Evolutionary conservation across 1,140 invertebrate species (phyloP).

Genomic region (Lerema accius): DNA sequence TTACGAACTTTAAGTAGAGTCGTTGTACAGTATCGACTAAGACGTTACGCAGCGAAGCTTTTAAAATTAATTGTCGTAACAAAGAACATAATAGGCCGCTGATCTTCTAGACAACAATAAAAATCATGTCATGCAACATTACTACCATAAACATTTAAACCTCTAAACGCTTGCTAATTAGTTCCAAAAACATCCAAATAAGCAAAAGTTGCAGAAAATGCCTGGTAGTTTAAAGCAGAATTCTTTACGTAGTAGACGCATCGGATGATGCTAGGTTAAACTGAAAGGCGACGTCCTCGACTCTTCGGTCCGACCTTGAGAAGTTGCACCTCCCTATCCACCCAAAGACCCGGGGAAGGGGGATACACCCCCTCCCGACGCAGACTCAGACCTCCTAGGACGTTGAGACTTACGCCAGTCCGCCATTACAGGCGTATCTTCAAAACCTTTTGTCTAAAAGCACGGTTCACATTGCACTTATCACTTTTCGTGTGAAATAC

Average conservation of each 20-base stretch:
- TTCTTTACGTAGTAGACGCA: constrained; percentile 6
- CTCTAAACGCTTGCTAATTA: too few relatives aligned
- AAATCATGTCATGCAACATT: too few relatives aligned
- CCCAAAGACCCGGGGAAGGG: not conserved
- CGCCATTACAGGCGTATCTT: constrained; percentile 20
- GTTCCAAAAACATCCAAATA: too few relatives aligned
- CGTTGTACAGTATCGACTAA: too few relatives aligned
- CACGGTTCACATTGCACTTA: constrained; percentile 27
- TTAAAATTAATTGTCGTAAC: too few relatives aligned
- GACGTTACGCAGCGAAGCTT: too few relatives aligned
- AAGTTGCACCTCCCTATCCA: constrained; percentile 48
- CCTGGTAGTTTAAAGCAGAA: too few relatives aligned
- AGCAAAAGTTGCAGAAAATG: too few relatives aligned
- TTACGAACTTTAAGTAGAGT: too few relatives aligned
- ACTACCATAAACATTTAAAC: too few relatives aligned
- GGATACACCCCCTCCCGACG: constrained; percentile 6
- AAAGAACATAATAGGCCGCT: too few relatives aligned
- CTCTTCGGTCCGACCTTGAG: constrained; percentile 57
- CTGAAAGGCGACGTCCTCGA: constrained; percentile 30
- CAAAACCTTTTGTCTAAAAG: constrained; percentile 17
- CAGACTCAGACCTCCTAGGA: constrained; percentile 35
- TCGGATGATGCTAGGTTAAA: constrained; percentile 14
- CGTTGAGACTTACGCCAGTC: constrained; percentile 15
- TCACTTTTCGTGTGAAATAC: constrained; percentile 17
- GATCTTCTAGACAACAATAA: too few relatives aligned